phyloP scores from a whole-genome alignment of 2,888 invertebrate genomes.

The Elmis aenea region DNA sequence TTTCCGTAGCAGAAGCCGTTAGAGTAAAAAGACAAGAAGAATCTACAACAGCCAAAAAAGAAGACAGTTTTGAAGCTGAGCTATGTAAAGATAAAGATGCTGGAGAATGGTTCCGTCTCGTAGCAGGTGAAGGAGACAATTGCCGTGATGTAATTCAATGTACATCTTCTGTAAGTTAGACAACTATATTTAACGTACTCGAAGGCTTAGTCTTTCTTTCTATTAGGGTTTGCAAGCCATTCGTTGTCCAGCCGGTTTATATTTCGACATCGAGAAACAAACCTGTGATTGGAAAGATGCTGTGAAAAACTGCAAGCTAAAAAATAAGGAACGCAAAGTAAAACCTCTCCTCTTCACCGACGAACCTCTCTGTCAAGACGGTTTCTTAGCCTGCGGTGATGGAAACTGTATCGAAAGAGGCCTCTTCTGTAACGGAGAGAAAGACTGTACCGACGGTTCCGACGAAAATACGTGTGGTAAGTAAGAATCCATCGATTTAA shows the following conservation, averaged over 20 bases:
- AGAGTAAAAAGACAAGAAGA: conserved; percentile 53
- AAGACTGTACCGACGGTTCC: conserved; percentile 82
- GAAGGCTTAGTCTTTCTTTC: conserved; percentile 24
- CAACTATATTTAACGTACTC: not conserved
- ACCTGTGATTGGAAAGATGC: conserved; percentile 93
- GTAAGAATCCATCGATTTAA: conserved; percentile 36
- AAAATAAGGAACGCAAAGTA: conserved; percentile 82
- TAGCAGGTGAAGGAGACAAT: conserved; percentile 84
- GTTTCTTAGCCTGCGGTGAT: conserved; percentile 83
- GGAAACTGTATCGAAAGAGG: conserved; percentile 81
- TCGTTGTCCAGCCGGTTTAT: conserved; percentile 87
- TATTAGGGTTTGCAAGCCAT: conserved; percentile 88
- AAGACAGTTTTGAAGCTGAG: conserved; percentile 82
- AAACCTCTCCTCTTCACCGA: conserved; percentile 85
- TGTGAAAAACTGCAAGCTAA: conserved; percentile 88
- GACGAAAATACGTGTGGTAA: conserved; percentile 89
- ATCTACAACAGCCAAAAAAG: conserved; percentile 60
- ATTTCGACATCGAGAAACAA: conserved; percentile 91
- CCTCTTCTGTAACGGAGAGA: conserved; percentile 89
- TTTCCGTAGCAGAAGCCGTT: conserved; percentile 5
- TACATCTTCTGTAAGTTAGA: conserved; percentile 75
- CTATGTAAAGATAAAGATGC: conserved; percentile 93
- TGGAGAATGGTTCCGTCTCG: conserved; percentile 90
- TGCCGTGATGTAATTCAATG: conserved; percentile 94
- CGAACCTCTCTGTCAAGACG: conserved; percentile 84